A percentile compares a stretch with the other conserved stretches of the same genome.
Conservation (phyloP, 2,113 vertebrate genomes). For the Gopherus evgoodei region DNA sequence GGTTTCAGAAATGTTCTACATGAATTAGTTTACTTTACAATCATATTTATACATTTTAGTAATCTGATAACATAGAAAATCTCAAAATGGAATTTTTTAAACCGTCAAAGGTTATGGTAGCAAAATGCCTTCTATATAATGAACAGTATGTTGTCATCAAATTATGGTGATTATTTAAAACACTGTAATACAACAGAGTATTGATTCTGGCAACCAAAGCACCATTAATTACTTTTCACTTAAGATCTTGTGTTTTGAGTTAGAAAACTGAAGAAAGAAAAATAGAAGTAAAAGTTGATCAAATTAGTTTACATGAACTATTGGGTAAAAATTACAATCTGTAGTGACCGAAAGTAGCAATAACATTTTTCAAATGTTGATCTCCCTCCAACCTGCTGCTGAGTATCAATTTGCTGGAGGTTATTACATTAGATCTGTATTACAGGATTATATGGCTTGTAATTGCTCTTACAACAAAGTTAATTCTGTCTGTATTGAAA, state of each 20-base stretch:
- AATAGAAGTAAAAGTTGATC: not conserved
- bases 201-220: not conserved
- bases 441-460: not conserved
- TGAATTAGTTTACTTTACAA: fast-evolving
- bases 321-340: not conserved
- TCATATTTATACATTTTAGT: not conserved
- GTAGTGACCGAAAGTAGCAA: not conserved
- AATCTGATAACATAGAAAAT: not conserved
- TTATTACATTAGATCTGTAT: not conserved
- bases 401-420: not conserved
- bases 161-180: not conserved
- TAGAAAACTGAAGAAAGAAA: not conserved
- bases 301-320: fast-evolving
- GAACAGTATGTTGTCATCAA: not conserved
- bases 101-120: not conserved
- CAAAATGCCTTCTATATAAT: not conserved
- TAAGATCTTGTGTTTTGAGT: not conserved
- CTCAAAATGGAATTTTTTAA: not conserved
- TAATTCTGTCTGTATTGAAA: not conserved
- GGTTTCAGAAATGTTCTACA: not conserved
- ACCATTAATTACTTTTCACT: not conserved
- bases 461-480: not conserved
- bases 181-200: not conserved
- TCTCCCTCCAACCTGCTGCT: not conserved
- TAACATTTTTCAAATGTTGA: not conserved